Base-by-base conservation (phyloP, 37 sponge, comb jelly and placozoan genomes). In the Amphimedon queenslandica region DNA sequence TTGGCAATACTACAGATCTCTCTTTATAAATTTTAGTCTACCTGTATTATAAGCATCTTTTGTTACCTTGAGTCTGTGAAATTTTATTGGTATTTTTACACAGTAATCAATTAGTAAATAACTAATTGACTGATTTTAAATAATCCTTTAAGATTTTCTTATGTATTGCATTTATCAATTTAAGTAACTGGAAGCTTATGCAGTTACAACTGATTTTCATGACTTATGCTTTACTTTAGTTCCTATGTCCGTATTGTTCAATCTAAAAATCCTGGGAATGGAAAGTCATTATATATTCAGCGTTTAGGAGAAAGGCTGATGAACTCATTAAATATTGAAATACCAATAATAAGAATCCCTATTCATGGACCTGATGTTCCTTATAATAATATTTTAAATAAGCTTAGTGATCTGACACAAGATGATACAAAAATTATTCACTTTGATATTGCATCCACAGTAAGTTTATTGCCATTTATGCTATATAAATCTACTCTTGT, bases 291-390 rank as follows among this genome's bases (percentile, higher is more conserved):
- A 13, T 47, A 13, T 47, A 13, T 47, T 47, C 8, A 47, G 13
- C 8, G 53, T 18, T 18, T 47, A 13, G 53, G 53, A 18, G 53
- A 47, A 47, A 47, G 8, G 13, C 13, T 47, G 8, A 8, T 18
- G 53, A 8, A 47, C 8, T 18, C 8, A 47, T 8, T 13, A 47
- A 13, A 18, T 13, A 47, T 13, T 47, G 53, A 47, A 8, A 47
- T 8, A 18, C 53, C 53, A 18, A 47, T 47, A 18, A 18, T 71
- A 38, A 74, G 51, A 5, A 64, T 83, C n/a, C 77, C 89, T n/a
- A 29, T 88, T 20, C 89, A 88, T 79, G 89, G 84, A 0, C 83
- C 83, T 27, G 71, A 47, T 21, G 71, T 88, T 4, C 83, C 83
- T 27, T 64, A 47, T 21, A 65, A 82, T 4, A 8, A 51, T 27